Evolutionary conservation across 2,888 invertebrate genomes (phyloP).

Genomic region (Sinopyrophorus schimmeli): DNA sequence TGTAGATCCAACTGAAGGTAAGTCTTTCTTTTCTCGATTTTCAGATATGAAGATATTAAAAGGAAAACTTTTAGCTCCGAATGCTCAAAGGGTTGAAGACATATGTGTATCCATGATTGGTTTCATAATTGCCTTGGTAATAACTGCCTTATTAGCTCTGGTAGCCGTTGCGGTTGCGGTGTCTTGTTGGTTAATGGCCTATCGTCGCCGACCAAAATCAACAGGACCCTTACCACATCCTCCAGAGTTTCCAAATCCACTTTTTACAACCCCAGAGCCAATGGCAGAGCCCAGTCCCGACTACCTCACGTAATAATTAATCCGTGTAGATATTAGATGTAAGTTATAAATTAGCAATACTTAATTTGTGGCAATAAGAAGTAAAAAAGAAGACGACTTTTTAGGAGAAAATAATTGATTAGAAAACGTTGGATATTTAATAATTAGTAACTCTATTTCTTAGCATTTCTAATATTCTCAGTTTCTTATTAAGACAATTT

Average conservation of each 20-base stretch:
- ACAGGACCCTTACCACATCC: constrained; percentile 92
- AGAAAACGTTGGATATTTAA: constrained; percentile 20
- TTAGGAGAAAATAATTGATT: constrained; percentile 43
- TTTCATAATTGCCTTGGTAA: constrained; percentile 87
- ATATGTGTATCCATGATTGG: constrained; percentile 94
- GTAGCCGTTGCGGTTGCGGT: constrained; percentile 94
- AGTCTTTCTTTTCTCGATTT: constrained; percentile 25
- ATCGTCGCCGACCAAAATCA: constrained; percentile 82
- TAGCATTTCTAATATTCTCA: constrained; percentile 3
- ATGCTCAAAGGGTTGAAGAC: constrained; percentile 68
- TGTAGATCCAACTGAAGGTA: constrained; percentile 78
- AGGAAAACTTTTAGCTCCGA: constrained; percentile 61
- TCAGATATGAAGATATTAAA: constrained; percentile 21
- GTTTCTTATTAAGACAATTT: constrained; percentile 5
- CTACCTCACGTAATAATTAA: constrained; percentile 63
- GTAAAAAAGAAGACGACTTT: constrained; percentile 28
- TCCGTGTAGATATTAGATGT: constrained; percentile 29
- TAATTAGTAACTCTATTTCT: constrained; percentile 14
- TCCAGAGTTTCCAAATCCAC: constrained; percentile 92
- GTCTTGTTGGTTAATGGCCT: constrained; percentile 94
- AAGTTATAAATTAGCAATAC: constrained; percentile 23
- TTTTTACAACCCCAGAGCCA: constrained; percentile 82
- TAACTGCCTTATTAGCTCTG: constrained; percentile 87
- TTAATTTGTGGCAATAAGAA: constrained; percentile 7
- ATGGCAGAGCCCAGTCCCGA: constrained; percentile 82